These are phyloP conservation scores for Psammodynastes pulverulentus DNA, from an alignment of 2,113 vertebrate genomes.

Conservation along the genomic window DNA sequence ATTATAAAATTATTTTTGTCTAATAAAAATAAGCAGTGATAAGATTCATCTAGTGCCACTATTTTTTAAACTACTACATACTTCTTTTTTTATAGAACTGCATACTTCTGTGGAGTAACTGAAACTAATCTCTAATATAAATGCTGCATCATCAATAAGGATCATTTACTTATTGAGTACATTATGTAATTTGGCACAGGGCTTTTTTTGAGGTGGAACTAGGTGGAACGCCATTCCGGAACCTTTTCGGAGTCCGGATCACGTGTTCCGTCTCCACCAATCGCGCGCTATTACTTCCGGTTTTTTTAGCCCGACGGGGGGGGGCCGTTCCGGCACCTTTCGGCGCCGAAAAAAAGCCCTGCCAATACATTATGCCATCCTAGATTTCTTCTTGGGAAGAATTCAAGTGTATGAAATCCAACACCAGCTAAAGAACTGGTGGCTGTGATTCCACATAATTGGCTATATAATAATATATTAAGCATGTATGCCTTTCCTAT, in stretches of 20 bases:
- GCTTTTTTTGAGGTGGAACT: no score
- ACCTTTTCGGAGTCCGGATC: no score
- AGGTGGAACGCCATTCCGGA: no score
- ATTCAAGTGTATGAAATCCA: neutral
- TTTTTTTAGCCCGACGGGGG: no score
- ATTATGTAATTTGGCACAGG: no score
- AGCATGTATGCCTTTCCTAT: neutral
- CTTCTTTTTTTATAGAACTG: constrained; percentile 23
- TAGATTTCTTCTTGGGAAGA: neutral
- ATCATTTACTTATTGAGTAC: constrained; percentile 50
- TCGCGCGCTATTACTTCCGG: no score
- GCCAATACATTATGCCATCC: neutral
- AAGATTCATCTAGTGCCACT: constrained; percentile 18
- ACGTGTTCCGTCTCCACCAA: no score
- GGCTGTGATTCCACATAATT: neutral
- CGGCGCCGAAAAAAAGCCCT: no score
- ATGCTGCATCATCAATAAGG: constrained; percentile 26
- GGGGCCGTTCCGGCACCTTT: no score
- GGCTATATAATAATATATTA: neutral
- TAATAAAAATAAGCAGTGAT: constrained; percentile 32
- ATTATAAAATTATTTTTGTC: constrained; percentile 42
- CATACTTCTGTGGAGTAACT: constrained; percentile 24
- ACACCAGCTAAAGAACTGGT: neutral
- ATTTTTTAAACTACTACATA: constrained; percentile 29
- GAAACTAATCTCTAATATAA: constrained; percentile 52